phyloP scores from a whole-genome alignment of 2,888 invertebrate species.

The Diplolepis rosae region DNA sequence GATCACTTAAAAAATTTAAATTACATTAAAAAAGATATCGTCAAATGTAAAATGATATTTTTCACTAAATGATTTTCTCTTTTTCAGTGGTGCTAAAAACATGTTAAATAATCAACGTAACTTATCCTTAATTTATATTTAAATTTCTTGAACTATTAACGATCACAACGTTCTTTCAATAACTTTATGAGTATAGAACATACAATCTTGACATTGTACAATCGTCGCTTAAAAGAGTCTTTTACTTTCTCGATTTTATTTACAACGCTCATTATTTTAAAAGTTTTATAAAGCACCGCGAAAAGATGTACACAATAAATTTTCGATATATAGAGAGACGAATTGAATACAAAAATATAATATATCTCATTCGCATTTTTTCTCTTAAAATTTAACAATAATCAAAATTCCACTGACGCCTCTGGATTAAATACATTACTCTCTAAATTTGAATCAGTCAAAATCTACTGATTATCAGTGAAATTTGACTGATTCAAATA shows the following conservation, averaged over 20 bases:
- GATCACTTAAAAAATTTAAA: not conserved
- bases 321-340: not conserved
- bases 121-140: not conserved
- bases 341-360: not conserved
- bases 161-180: not conserved
- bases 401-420: not conserved
- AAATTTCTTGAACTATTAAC: not conserved
- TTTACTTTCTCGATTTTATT: constrained; percentile 14
- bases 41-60: constrained; percentile 1
- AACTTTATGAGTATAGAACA: not conserved
- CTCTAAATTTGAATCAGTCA: too few species aligned
- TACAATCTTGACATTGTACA: not conserved
- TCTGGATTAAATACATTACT: not conserved
- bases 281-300: not conserved
- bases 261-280: constrained; percentile 11
- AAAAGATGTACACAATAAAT: not conserved
- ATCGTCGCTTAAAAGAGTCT: not conserved
- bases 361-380: not conserved
- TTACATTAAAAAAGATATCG: not conserved
- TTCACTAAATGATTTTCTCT: not conserved
- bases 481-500: too few species aligned
- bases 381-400: not conserved
- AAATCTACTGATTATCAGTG: too few species aligned
- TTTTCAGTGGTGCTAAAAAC: constrained; percentile 18
- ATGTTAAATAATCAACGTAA: not conserved